Conservation (phyloP, 2,797 vertebrate genomes). For the Enteromius treurensis region DNA sequence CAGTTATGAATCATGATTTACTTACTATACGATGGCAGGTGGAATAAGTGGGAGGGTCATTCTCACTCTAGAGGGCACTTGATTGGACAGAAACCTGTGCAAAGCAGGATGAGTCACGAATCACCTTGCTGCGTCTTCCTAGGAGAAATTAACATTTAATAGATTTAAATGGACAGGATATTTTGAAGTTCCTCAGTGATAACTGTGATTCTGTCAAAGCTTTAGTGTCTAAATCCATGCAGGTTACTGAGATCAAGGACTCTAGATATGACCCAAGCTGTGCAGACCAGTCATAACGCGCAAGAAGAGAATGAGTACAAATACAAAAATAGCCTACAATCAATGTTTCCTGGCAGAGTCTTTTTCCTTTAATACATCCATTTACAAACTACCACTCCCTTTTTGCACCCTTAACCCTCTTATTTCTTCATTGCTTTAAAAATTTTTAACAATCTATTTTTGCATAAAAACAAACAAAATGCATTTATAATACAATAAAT, state of each 20-base stretch:
- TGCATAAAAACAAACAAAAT: background rate
- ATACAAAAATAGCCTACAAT: background rate
- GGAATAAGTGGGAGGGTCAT: background rate
- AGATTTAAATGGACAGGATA: background rate
- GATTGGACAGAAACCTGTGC: background rate
- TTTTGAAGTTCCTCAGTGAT: background rate
- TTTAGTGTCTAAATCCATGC: background rate
- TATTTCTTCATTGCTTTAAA: background rate
- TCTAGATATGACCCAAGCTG: background rate
- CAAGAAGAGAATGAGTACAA: background rate
- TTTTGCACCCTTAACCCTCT: background rate
- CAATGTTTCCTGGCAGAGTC: background rate
- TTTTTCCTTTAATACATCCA: background rate
- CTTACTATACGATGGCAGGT: background rate
- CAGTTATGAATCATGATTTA: background rate
- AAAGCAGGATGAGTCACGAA: background rate
- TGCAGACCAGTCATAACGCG: background rate
- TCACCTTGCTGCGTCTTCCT: background rate
- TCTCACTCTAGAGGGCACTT: background rate
- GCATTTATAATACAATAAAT: background rate
- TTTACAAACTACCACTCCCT: background rate
- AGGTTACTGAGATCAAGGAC: background rate
- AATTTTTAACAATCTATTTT: background rate
- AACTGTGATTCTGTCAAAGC: background rate
- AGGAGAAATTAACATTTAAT: background rate